These are phyloP conservation scores for Gadus macrocephalus DNA, from an alignment of 2,113 vertebrate species.

Conservation along the genomic window DNA sequence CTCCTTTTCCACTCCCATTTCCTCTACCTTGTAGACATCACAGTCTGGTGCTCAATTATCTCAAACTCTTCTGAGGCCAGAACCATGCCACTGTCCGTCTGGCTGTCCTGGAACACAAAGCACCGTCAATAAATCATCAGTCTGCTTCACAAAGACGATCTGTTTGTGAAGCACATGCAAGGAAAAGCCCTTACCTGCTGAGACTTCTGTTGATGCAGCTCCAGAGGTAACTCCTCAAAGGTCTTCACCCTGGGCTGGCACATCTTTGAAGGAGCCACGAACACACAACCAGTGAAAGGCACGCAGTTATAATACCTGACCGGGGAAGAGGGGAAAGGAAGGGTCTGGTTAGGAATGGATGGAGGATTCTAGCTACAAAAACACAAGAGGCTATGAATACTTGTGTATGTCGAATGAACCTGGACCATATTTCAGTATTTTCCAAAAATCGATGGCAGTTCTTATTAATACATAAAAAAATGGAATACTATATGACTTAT, in stretches of 20 bases:
- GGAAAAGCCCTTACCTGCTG: conserved; percentile 74
- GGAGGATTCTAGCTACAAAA: too few species aligned
- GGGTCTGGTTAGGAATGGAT: too few species aligned
- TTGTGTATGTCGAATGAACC: too few species aligned
- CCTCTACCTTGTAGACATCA: conserved; percentile 59
- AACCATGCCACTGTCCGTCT: conserved; percentile 99
- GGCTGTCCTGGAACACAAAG: conserved; percentile 80
- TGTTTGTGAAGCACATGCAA: too few species aligned
- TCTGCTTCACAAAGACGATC: background rate
- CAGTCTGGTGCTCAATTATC: conserved; percentile 84
- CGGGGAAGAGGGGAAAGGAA: conserved; percentile 39
- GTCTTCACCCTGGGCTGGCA: conserved; percentile 87
- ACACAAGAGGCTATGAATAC: too few species aligned
- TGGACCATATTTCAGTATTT: too few species aligned
- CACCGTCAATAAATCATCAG: conserved; percentile 1
- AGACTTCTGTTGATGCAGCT: conserved; percentile 79
- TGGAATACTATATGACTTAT: too few species aligned
- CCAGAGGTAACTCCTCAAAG: conserved; percentile 90
- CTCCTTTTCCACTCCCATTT: too few species aligned
- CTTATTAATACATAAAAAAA: too few species aligned
- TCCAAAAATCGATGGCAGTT: too few species aligned
- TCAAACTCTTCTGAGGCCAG: conserved; percentile 96
- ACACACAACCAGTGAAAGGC: conserved; percentile 84
- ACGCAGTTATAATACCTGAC: conserved; percentile 92
- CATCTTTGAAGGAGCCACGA: conserved; percentile 76